These are phyloP conservation scores for Telmatherina bonti DNA, from an alignment of 2,797 vertebrate species.

Conservation along the genomic window DNA sequence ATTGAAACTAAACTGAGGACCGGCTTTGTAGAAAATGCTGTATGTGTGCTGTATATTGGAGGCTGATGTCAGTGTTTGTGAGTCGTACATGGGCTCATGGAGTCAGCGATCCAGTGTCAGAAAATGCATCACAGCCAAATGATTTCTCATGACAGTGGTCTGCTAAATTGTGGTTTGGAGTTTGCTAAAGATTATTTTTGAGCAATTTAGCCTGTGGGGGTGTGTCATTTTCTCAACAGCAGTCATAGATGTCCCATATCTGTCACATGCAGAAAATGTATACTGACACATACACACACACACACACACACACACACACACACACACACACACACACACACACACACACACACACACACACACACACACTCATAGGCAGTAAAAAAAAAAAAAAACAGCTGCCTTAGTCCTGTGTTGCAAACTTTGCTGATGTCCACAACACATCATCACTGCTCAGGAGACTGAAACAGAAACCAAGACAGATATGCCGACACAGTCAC, in stretches of 20 bases:
- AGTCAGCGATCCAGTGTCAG: slow-evolving; percentile 28
- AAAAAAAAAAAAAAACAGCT: slow-evolving; percentile 59
- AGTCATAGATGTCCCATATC: slow-evolving; percentile 81
- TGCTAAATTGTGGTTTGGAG: slow-evolving; percentile 55
- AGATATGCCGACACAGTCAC: slow-evolving; percentile 42
- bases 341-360: slow-evolving; percentile 14
- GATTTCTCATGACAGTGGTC: slow-evolving; percentile 65
- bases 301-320: slow-evolving; percentile 21
- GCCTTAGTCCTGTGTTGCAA: slow-evolving; percentile 49
- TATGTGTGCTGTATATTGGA: neutral
- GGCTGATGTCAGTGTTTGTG: neutral
- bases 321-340: slow-evolving; percentile 33
- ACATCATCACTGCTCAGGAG: slow-evolving; percentile 48
- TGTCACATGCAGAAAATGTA: slow-evolving; percentile 76
- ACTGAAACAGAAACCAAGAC: slow-evolving; percentile 43
- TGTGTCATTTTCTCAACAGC: slow-evolving; percentile 73
- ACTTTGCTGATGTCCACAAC: slow-evolving; percentile 71
- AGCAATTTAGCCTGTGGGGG: slow-evolving; percentile 71
- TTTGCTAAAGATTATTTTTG: slow-evolving; percentile 74
- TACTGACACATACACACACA: slow-evolving; percentile 38
- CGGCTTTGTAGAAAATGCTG: neutral
- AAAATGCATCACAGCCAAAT: slow-evolving; percentile 35
- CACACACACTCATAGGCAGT: too few species aligned
- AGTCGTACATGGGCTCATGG: slow-evolving; percentile 9
- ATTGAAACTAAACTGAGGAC: slow-evolving; percentile 19